Evolutionary conservation across 2,888 invertebrate genomes (phyloP).

Genomic region (Drymonia ruficornis): DNA sequence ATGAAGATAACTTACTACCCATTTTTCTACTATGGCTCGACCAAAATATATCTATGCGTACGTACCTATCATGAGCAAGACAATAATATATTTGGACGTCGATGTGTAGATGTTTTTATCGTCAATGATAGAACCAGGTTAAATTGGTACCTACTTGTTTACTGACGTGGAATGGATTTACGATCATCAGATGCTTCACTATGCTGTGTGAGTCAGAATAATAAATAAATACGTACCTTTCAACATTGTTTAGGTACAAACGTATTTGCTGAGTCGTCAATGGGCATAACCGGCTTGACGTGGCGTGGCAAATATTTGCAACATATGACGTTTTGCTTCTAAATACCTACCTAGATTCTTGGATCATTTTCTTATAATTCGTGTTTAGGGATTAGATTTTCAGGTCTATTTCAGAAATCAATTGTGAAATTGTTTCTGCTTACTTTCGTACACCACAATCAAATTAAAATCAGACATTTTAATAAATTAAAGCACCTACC

Average conservation of each 20-base stretch:
- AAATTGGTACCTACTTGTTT: not conserved
- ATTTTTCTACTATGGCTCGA: no score
- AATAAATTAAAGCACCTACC: no score
- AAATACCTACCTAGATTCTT: not conserved
- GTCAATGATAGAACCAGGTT: no score
- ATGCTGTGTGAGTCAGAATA: conserved; percentile 20
- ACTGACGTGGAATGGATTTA: conserved; percentile 10
- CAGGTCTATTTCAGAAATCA: no score
- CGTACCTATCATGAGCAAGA: no score
- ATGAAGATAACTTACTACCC: no score
- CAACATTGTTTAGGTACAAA: conserved; percentile 12
- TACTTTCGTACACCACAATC: no score
- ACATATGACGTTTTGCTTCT: not conserved
- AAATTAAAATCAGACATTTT: no score
- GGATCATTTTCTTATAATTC: not conserved
- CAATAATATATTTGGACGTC: no score
- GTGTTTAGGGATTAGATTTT: not conserved
- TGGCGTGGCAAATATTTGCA: not conserved
- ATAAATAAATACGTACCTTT: conserved; percentile 17
- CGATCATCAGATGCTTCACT: conserved; percentile 10
- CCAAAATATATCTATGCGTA: no score
- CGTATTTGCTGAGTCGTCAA: conserved; percentile 21
- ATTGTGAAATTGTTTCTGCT: no score
- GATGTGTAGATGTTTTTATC: no score
- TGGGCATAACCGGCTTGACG: not conserved